Conservation (phyloP, 2,113 vertebrate genomes). For the Ictalurus punctatus region DNA sequence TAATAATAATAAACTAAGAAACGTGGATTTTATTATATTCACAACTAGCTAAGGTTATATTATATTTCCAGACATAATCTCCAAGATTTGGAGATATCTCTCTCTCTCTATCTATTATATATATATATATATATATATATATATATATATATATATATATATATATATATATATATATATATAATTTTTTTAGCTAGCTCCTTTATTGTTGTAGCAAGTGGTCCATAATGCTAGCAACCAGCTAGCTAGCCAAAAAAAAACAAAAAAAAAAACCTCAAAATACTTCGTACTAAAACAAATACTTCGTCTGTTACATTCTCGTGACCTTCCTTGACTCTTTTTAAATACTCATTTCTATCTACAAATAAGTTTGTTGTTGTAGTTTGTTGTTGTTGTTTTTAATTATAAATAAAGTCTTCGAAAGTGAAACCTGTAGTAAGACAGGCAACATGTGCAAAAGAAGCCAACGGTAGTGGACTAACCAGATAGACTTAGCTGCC, state of each 20-base stretch:
- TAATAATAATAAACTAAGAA: neutral
- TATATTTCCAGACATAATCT: neutral
- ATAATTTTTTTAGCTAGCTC: neutral
- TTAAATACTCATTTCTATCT: neutral
- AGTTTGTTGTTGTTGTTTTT: no score
- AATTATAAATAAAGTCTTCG: neutral
- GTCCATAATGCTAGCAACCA: neutral
- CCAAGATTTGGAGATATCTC: no score
- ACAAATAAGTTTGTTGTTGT: neutral
- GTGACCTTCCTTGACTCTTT: no score
- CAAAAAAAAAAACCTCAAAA: neutral
- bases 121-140: no score
- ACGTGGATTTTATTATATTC: neutral
- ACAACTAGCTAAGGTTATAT: neutral
- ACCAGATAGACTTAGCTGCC: neutral
- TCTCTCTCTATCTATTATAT: no score
- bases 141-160: no score
- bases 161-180: no score
- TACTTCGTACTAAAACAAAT: neutral
- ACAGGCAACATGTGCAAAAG: neutral
- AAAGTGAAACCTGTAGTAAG: neutral
- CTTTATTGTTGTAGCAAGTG: conserved; percentile 43
- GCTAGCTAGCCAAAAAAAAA: conserved; percentile 2
- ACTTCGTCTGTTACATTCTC: neutral
- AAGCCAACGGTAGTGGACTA: neutral